Percentiles rank a stretch among this genome's conserved stretches.
These are phyloP conservation scores for Bostrychus sinensis DNA, from an alignment of 2,113 vertebrate species.

Conservation along the genomic window DNA sequence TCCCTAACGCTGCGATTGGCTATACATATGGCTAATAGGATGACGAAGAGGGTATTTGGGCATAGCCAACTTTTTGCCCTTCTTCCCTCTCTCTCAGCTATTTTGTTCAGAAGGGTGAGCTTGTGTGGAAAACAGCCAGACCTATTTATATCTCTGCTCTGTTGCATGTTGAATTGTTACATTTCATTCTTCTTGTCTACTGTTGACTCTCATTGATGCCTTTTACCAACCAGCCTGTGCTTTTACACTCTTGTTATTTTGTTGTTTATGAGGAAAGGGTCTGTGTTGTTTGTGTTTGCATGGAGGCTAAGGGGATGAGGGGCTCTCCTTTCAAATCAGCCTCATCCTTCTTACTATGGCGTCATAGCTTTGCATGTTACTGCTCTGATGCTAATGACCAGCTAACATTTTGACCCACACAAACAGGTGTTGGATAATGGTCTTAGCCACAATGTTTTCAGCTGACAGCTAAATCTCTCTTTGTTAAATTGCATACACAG, in stretches of 20 bases:
- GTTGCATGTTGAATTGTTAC: constrained; percentile 47
- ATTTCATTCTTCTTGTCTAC: constrained; percentile 10
- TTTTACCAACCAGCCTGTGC: constrained; percentile 18
- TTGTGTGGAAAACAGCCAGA: constrained; percentile 37
- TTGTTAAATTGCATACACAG: no score
- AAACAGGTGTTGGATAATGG: constrained; percentile 12
- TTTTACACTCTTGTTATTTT: neutral
- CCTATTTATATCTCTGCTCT: constrained; percentile 22
- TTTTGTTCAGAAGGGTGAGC: constrained; percentile 82
- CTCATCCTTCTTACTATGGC: constrained; percentile 24
- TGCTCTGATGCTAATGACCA: neutral
- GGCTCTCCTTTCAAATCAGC: constrained; percentile 8
- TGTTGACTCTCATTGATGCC: constrained; percentile 5
- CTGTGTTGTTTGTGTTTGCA: constrained; percentile 19
- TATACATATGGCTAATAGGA: constrained; percentile 76
- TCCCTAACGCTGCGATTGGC: constrained; percentile 76
- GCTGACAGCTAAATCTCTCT: neutral
- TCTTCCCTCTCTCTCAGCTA: constrained; percentile 67
- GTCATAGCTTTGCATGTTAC: constrained; percentile 48
- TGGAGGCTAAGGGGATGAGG: constrained; percentile 26
- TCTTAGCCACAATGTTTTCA: neutral
- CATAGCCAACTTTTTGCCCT: constrained; percentile 71
- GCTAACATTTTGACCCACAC: constrained; percentile 8
- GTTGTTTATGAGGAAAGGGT: constrained; percentile 12
- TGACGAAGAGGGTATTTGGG: constrained; percentile 85